Evolutionary conservation across 64 coral and sea anemone species (phyloP).

Genomic region (Montipora foliosa): DNA sequence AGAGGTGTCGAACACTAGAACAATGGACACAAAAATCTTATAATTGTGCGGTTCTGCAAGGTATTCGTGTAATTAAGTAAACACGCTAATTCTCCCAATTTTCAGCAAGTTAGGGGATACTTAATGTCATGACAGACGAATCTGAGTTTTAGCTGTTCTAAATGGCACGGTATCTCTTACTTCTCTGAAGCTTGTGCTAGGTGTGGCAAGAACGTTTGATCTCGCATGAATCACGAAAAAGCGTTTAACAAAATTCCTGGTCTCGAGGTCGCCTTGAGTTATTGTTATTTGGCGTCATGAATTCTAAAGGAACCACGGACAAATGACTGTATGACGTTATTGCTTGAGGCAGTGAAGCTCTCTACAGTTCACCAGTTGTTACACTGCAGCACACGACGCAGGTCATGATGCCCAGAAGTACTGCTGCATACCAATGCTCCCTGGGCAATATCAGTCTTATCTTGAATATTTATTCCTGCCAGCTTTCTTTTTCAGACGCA

Average conservation of each 20-base stretch:
- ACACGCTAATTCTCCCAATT: background rate
- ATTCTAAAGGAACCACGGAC: constrained; percentile 25
- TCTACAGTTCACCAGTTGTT: background rate
- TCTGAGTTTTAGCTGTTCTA: constrained; percentile 2
- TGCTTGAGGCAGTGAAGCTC: constrained; percentile 24
- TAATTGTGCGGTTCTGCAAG: background rate
- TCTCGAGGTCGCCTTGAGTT: background rate
- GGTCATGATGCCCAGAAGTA: background rate
- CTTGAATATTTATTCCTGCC: background rate
- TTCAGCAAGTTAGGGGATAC: background rate
- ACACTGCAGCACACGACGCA: too few species aligned
- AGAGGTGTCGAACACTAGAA: background rate
- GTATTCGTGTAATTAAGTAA: constrained; percentile 44
- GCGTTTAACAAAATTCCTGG: background rate
- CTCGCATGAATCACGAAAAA: background rate
- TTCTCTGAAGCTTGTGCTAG: background rate
- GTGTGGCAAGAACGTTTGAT: background rate
- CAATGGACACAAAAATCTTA: background rate
- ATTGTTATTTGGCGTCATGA: constrained; percentile 29
- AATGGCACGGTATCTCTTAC: background rate
- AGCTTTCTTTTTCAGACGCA: too few species aligned
- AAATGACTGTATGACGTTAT: constrained; percentile 39
- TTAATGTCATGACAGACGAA: background rate
- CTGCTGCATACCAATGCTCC: too few species aligned
- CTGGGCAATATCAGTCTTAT: too few species aligned